Evolutionary conservation across 2,888 invertebrate species (phyloP).

Genomic region (Marasmarcha lunaedactyla): DNA sequence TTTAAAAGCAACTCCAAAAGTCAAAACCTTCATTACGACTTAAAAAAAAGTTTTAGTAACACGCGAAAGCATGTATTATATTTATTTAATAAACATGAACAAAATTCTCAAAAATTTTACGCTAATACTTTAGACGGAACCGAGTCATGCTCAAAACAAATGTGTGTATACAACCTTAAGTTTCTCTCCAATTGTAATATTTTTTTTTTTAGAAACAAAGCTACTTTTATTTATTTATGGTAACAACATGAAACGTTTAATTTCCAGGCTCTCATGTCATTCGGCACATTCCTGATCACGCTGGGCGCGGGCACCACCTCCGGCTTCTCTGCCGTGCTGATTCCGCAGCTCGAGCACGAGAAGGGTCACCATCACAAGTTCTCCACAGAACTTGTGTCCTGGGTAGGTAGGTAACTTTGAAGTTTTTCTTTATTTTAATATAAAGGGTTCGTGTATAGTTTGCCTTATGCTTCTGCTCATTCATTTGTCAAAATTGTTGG

Average conservation of each 20-base stretch:
- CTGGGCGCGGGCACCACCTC: conserved; percentile 70
- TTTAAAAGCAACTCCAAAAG: no score
- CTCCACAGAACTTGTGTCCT: conserved; percentile 64
- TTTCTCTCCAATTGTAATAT: background rate
- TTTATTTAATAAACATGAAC: no score
- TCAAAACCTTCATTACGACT: no score
- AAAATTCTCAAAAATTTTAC: no score
- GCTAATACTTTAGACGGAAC: no score
- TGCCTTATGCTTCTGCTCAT: no score
- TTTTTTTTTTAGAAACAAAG: background rate
- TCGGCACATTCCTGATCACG: conserved; percentile 67
- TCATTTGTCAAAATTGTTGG: no score
- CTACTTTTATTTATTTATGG: background rate
- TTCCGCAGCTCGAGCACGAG: conserved; percentile 66
- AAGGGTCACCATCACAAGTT: conserved; percentile 47
- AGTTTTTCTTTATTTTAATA: conserved; percentile 4
- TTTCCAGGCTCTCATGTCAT: conserved; percentile 61
- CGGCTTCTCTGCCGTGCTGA: conserved; percentile 74
- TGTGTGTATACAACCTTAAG: background rate
- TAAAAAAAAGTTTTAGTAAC: no score
- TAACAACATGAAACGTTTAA: no score
- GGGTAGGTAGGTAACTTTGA: conserved; percentile 66
- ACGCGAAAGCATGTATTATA: no score
- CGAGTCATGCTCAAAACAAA: no score
- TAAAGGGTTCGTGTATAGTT: background rate